Conservation (phyloP, 2,888 invertebrate genomes). For the Coelinius sp. region DNA sequence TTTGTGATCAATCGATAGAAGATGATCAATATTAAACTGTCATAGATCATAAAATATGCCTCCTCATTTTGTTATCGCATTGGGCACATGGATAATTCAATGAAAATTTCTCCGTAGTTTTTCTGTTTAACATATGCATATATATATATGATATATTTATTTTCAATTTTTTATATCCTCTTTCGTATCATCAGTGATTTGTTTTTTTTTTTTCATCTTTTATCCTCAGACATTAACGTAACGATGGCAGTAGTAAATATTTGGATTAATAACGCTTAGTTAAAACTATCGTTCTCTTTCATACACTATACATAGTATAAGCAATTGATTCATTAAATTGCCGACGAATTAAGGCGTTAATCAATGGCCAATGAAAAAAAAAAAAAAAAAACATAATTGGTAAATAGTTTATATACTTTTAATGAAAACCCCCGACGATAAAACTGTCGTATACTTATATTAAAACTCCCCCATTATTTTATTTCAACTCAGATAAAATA, state of each 20-base stretch:
- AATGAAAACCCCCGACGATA: slow-evolving; percentile 21
- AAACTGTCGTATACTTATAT: slow-evolving; percentile 14
- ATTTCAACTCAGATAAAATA: background rate
- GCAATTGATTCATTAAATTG: slow-evolving; percentile 19
- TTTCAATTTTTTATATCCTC: slow-evolving; percentile 9
- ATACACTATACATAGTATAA: slow-evolving; percentile 24
- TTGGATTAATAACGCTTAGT: slow-evolving; percentile 47
- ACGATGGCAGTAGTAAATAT: slow-evolving; percentile 51
- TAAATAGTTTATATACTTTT: slow-evolving; percentile 22
- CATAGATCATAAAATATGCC: slow-evolving; percentile 2
- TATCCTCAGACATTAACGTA: slow-evolving; percentile 48
- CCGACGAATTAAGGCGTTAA: slow-evolving; percentile 9
- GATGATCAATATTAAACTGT: slow-evolving; percentile 1
- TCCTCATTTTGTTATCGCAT: background rate
- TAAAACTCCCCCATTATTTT: slow-evolving; percentile 14
- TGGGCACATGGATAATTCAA: background rate
- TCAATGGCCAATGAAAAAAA: slow-evolving; percentile 24
- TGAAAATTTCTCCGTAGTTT: slow-evolving; percentile 4
- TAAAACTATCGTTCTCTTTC: slow-evolving; percentile 35
- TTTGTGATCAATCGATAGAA: background rate
- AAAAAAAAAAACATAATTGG: slow-evolving; percentile 34
- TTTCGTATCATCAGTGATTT: slow-evolving; percentile 23
- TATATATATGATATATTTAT: slow-evolving; percentile 3
- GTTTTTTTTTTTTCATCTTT: slow-evolving; percentile 39
- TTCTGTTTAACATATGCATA: background rate